These are phyloP conservation scores for Bombus confusus DNA, from an alignment of 1,140 invertebrate species.

Conservation along the genomic window DNA sequence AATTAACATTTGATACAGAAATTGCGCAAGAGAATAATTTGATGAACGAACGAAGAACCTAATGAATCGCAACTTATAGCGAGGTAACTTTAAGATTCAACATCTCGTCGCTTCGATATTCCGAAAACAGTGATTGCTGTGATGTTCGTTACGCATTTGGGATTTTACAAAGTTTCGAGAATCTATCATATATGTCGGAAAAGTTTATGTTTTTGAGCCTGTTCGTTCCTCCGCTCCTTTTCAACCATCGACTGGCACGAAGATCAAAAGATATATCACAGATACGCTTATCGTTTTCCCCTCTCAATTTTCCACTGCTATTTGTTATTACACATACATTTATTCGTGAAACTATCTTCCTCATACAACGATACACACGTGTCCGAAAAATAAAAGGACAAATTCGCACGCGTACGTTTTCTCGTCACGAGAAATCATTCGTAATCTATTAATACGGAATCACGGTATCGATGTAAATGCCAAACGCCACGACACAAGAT, in stretches of 20 bases:
- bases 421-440: too few relatives aligned
- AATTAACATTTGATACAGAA: neutral
- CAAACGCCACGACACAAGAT: neutral
- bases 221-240: neutral
- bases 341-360: neutral
- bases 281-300: neutral
- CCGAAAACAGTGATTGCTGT: neutral
- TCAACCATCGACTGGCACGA: too few relatives aligned
- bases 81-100: too few relatives aligned
- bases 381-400: too few relatives aligned
- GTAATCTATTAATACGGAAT: too few relatives aligned
- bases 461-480: too few relatives aligned
- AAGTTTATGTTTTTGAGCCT: neutral
- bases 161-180: neutral
- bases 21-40: neutral
- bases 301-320: too few relatives aligned
- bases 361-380: too few relatives aligned
- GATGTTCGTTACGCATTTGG: neutral
- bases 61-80: neutral
- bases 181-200: too few relatives aligned
- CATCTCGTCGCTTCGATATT: too few relatives aligned
- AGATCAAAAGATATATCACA: neutral
- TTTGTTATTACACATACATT: neutral
- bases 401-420: too few relatives aligned
- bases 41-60: neutral